Percentiles rank a stretch among this genome's conserved stretches.
Evolutionary conservation across 1,140 invertebrate genomes (phyloP).

Genomic region (Drosophila ercepeae): DNA sequence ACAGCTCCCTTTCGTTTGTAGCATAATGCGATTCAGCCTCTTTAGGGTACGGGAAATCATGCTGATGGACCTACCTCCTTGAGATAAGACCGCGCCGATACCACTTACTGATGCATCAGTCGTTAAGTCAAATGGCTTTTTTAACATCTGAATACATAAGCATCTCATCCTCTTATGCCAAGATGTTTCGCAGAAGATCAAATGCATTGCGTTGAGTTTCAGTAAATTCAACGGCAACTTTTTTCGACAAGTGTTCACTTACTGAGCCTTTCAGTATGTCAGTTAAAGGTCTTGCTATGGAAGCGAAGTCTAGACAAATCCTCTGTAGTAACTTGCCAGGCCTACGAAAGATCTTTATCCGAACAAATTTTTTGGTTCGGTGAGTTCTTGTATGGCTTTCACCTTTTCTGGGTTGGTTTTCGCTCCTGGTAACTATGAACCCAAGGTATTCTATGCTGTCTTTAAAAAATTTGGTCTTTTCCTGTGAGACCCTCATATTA

Average conservation of each 20-base stretch:
- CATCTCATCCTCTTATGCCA: too few species aligned
- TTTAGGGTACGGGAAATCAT: too few species aligned
- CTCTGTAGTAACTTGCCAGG: conserved; percentile 5
- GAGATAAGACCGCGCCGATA: not conserved
- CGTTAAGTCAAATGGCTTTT: conserved; percentile 31
- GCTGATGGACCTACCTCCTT: too few species aligned
- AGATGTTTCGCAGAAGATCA: conserved; percentile 19
- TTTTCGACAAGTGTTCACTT: conserved; percentile 6
- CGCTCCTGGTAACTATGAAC: conserved; percentile 14
- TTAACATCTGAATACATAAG: conserved; percentile 25
- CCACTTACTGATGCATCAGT: conserved; percentile 25
- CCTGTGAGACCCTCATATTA: not conserved
- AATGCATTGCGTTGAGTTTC: too few species aligned
- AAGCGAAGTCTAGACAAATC: conserved; percentile 10
- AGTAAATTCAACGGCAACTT: too few species aligned
- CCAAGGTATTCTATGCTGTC: conserved; percentile 13
- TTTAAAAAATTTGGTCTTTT: conserved; percentile 14
- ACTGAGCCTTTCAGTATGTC: conserved; percentile 6
- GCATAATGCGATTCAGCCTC: too few species aligned
- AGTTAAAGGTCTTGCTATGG: conserved; percentile 13
- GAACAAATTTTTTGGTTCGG: not conserved
- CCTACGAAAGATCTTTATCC: conserved; percentile 6
- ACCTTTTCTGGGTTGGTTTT: conserved; percentile 7
- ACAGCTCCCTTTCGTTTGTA: not conserved
- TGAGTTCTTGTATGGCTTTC: conserved; percentile 13